Evolutionary conservation across 2,888 invertebrate genomes (phyloP).

Genomic region (Crioceris asparagi): DNA sequence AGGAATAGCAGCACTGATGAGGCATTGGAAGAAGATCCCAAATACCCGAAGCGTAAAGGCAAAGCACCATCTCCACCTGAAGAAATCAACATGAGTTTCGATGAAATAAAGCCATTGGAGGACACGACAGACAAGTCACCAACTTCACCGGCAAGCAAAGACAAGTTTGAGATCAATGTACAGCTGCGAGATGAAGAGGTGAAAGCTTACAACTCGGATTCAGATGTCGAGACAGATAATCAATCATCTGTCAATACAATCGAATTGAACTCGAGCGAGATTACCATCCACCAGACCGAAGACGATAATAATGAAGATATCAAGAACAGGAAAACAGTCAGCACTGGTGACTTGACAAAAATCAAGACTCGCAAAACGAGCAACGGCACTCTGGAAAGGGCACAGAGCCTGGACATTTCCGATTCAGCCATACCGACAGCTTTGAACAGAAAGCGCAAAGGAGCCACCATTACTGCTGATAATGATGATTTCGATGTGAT

Average conservation of each 20-base stretch:
- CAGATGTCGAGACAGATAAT: conserved; percentile 41
- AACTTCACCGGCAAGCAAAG: conserved; percentile 32
- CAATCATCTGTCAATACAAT: conserved; percentile 49
- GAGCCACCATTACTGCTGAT: too few relatives aligned
- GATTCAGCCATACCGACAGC: conserved; percentile 31
- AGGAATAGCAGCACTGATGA: conserved; percentile 59
- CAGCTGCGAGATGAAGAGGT: conserved; percentile 23
- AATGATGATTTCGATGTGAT: conserved; percentile 17
- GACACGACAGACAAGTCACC: conserved; percentile 40
- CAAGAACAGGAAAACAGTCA: conserved; percentile 61
- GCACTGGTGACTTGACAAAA: conserved; percentile 66
- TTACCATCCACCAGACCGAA: conserved; percentile 62
- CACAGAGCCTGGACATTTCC: conserved; percentile 70
- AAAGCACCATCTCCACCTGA: conserved; percentile 62
- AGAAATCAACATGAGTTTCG: conserved; percentile 13
- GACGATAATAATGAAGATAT: conserved; percentile 40
- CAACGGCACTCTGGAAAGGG: conserved; percentile 57
- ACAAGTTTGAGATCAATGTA: conserved; percentile 36
- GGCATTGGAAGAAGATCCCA: conserved; percentile 34
- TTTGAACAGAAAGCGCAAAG: conserved; percentile 11
- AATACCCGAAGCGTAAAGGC: conserved; percentile 52
- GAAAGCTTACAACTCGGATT: conserved; percentile 37
- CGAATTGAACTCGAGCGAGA: conserved; percentile 62
- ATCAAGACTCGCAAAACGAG: conserved; percentile 38
- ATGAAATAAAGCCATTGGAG: conserved; percentile 44